Evolutionary conservation across 2,888 invertebrate genomes (phyloP), one percentile per base, ranked within the genome.

Genomic region (Trimorus sp.): DNA sequence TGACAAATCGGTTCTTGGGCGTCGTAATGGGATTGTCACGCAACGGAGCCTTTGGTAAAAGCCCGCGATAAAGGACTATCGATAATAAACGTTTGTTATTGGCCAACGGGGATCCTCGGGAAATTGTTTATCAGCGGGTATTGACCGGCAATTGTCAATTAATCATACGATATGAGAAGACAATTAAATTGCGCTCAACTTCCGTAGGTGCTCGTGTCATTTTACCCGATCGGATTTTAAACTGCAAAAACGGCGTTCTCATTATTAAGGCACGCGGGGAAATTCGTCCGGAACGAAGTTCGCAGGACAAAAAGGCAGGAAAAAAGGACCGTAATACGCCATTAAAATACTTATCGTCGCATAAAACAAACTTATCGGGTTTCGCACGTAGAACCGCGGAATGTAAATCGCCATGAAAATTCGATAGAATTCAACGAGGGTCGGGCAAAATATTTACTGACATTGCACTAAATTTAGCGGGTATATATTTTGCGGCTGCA

Each of bases 291-390:
- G 26, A 26, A 26, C 4, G 4, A 26, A 26, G 26, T 26, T 26
- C 26, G 4, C 2, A 26, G 26, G 54, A 62, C 59, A 63, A 69
- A 69, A 69, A 69, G 53, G 45, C 40, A 59, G 59, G 59, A 69
- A 79, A 68, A 26, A 26, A 4, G 26, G 26, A 4, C 2, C 59
- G 38, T 66, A 74, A 70, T 69, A 65, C 60, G 37, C 77, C 40
- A 70, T 77, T 77, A 68, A 56, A 69, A 75, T 54, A 66, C 66
- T 82, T 92, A 96, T 96, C 96, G 66, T 56, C 66, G 49, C 49
- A 60, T 73, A 68, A 79, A 79, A 73, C 68, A 78, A 79, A 71
- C 48, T 65, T 78, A 71, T 60, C 54, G 54, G 12, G 16, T 37
- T n/a, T 26, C 15, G 45, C 14, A 26, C 58, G 26, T 26, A 26